Evolutionary conservation across 2,888 invertebrate genomes (phyloP).

Genomic region (Hermaeophaga mercurialis): DNA sequence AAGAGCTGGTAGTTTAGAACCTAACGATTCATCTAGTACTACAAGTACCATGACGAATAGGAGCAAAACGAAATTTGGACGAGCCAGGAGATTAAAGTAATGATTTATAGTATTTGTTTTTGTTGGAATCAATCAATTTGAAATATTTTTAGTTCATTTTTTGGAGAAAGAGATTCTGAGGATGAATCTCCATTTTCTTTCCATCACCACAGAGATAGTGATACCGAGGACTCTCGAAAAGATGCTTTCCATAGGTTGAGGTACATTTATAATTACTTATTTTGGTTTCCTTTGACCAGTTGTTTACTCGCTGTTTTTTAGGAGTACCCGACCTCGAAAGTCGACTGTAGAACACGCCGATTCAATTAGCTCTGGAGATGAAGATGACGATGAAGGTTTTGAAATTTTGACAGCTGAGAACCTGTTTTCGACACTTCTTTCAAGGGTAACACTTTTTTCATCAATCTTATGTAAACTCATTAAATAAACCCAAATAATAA

Average conservation of each 20-base stretch:
- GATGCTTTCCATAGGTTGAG: slow-evolving; percentile 67
- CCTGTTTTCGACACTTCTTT: slow-evolving; percentile 83
- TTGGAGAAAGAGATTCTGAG: slow-evolving; percentile 72
- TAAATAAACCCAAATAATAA: too few relatives aligned
- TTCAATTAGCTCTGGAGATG: slow-evolving; percentile 87
- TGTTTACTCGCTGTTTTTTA: slow-evolving; percentile 43
- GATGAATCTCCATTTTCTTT: slow-evolving; percentile 68
- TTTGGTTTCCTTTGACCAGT: not conserved
- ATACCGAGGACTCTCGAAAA: slow-evolving; percentile 62
- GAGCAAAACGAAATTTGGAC: slow-evolving; percentile 59
- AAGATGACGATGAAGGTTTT: slow-evolving; percentile 89
- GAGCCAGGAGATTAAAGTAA: slow-evolving; percentile 70
- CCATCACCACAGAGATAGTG: slow-evolving; percentile 64
- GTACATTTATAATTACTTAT: too few relatives aligned
- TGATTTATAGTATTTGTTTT: slow-evolving; percentile 39
- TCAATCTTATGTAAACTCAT: not conserved
- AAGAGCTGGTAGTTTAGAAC: slow-evolving; percentile 76
- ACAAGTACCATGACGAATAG: slow-evolving; percentile 62
- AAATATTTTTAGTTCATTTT: slow-evolving; percentile 66
- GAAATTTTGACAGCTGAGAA: slow-evolving; percentile 90
- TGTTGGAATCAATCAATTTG: slow-evolving; percentile 1
- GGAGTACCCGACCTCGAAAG: slow-evolving; percentile 73
- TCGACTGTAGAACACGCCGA: slow-evolving; percentile 74
- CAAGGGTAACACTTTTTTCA: slow-evolving; percentile 67
- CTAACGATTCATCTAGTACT: slow-evolving; percentile 66